Evolutionary conservation across 1,140 invertebrate genomes (phyloP), one percentile per base, ranked within the genome.

Genomic region (Ylistrum balloti): DNA sequence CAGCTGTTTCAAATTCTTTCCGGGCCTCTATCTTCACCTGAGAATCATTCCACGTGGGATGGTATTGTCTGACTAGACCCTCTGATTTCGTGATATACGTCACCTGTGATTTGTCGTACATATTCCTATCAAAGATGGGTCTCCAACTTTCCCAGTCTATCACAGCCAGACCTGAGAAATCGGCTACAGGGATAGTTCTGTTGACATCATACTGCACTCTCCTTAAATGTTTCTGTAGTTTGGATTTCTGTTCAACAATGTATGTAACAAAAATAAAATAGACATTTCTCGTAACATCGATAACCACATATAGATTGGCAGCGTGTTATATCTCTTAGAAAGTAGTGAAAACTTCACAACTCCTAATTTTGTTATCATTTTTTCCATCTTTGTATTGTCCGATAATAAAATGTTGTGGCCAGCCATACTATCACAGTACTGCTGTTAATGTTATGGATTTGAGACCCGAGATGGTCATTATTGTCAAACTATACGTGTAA

Each of bases 141-240:
- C 98, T 95, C 98, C 98, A 98, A 22, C 97, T 97, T 95, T 98
- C 98, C 95, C 98, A 98, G 95, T 98, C 98, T 92, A 98, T 98
- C n/a, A 98, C 97, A 0, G 96, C 98, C 0, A 98, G 86, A 5
- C 98, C 98, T 96, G 94, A 88, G 96, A 97, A 95, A 88, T 90
- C 87, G n/a, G 90, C 41, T 88, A 89, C 38, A 86, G 91, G 88
- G 34, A 92, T 91, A 22, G 15, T 86, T 5, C 74, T 45, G 85
- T 89, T 32, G 20, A 92, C 89, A 34, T 92, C 92, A 15, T 20
- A 10, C 28, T 88, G 33, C 28, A 32, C 86, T 74, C 90, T 88
- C 2, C n/a, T 13, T 33, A 28, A 98, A 41, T 33, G 97, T 95
- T 10, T 96, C 93, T 33, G 93, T 95, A 93, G 98, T 98, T 13